These are phyloP conservation scores for Cheilosia urbana DNA, from an alignment of 2,888 invertebrate species.

Conservation along the genomic window DNA sequence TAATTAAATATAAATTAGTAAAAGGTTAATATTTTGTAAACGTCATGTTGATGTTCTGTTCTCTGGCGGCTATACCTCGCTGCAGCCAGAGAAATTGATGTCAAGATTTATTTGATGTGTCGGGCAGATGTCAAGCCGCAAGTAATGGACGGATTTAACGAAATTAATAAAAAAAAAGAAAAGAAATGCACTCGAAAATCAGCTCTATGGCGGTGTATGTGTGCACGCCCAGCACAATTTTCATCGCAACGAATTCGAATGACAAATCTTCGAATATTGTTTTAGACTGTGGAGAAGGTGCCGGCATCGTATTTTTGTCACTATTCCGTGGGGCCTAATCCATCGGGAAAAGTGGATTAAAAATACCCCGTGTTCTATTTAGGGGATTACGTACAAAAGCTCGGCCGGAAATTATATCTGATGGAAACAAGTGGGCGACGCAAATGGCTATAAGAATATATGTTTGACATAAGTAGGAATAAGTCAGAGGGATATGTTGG, in stretches of 20 bases:
- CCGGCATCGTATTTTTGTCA: constrained; percentile 34
- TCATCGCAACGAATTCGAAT: neutral
- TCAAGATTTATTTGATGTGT: constrained; percentile 34
- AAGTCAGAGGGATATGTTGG: no score
- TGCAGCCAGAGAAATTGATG: neutral
- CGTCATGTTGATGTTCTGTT: constrained; percentile 9
- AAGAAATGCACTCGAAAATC: constrained; percentile 34
- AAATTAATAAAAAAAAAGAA: neutral
- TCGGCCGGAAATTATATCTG: neutral
- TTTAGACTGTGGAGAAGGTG: constrained; percentile 4
- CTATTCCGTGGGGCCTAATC: constrained; percentile 22
- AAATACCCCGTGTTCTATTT: constrained; percentile 33
- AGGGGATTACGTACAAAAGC: constrained; percentile 21
- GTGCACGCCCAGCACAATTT: constrained; percentile 10
- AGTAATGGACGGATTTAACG: constrained; percentile 12
- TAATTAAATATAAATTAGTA: constrained; percentile 54
- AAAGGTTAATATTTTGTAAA: constrained; percentile 50
- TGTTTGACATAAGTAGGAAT: no score
- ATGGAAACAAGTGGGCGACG: constrained; percentile 6
- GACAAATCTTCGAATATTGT: constrained; percentile 42
- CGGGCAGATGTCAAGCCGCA: constrained; percentile 50
- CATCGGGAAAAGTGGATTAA: constrained; percentile 32
- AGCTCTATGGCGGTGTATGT: neutral
- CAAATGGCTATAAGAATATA: neutral
- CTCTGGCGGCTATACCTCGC: neutral